Evolutionary conservation across 2,888 invertebrate species (phyloP), one percentile per base, ranked within the genome.

Genomic region (Enoplolaimus lenunculus): DNA sequence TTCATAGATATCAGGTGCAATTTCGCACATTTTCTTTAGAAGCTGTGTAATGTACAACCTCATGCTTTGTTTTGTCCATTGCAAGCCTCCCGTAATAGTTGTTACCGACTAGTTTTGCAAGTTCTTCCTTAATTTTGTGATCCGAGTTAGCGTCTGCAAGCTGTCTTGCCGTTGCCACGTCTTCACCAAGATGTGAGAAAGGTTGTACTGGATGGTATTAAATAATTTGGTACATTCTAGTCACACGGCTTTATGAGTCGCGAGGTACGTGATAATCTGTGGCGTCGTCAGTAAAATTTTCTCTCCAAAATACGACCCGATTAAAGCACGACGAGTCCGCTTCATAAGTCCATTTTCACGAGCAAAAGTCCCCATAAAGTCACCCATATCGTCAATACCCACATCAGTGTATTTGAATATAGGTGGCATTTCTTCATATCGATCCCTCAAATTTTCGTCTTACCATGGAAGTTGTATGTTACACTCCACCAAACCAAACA

Each of bases 211-310:
- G 28, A 7, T n/a, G 13, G 31, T 30, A 62, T n/a, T 62, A 7
- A 26, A 62, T 7, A 16, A 33, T 33, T 62, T 62, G 64, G 26
- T 62, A n/a, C 13, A 62, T n/a, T 62, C n/a, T 29, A 26, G 64
- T 62, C 13, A 62, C 64, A 13, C n/a, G n/a, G n/a, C n/a, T n/a
- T n/a, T n/a, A n/a, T n/a, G n/a, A n/a, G n/a, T n/a, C n/a, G n/a
- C n/a, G n/a, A n/a, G n/a, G n/a, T n/a, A n/a, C n/a, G n/a, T n/a
- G n/a, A n/a, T n/a, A 7, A 62, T 26, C 29, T n/a, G 60, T 21
- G 68, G 68, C 3, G 68, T 13, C 60, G 68, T 60, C 7, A 67
- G 45, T n/a, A 67, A 67, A 67, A 57, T 67, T 21, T 67, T 62
- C 13, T 62, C 64, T 30, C 64, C 64, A 33, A 13, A 62, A 33